These are phyloP conservation scores for Riptortus pedestris DNA, from an alignment of 1,140 invertebrate species.

Conservation along the genomic window DNA sequence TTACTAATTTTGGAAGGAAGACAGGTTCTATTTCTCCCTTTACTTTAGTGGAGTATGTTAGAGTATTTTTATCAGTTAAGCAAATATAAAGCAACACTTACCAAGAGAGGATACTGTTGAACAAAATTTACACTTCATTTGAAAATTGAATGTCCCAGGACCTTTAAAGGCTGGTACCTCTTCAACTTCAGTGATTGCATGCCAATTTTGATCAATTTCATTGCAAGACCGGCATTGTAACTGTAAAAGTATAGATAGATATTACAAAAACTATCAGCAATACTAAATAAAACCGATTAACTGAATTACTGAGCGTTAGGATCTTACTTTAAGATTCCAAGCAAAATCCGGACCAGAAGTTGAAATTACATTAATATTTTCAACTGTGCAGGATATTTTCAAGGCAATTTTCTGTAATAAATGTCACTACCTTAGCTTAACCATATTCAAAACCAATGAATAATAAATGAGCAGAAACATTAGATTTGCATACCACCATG, in stretches of 20 bases:
- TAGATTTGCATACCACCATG: neutral
- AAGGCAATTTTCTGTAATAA: conserved; percentile 23
- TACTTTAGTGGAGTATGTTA: too few relatives aligned
- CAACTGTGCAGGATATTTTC: conserved; percentile 20
- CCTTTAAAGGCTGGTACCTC: conserved; percentile 18
- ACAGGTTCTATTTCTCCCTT: too few relatives aligned
- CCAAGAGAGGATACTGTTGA: conserved; percentile 23
- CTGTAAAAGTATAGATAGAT: conserved; percentile 10
- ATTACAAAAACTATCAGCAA: neutral
- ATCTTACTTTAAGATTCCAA: conserved; percentile 22
- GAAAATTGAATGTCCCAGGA: conserved; percentile 22
- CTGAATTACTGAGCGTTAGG: neutral
- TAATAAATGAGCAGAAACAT: too few relatives aligned
- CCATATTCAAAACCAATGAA: neutral
- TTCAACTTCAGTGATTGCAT: conserved; percentile 21
- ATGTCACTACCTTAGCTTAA: neutral
- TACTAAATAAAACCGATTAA: neutral
- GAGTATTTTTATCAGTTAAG: too few relatives aligned
- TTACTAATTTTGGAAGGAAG: too few relatives aligned
- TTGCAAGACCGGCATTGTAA: conserved; percentile 24
- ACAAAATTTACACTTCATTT: conserved; percentile 29
- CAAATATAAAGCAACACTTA: conserved; percentile 9
- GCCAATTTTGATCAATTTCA: conserved; percentile 25
- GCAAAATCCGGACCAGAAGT: conserved; percentile 12
- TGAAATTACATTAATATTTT: conserved; percentile 20